Evolutionary conservation across 2,888 invertebrate genomes (phyloP), one percentile per base, ranked within the genome.

Genomic region (Homarus gammarus): DNA sequence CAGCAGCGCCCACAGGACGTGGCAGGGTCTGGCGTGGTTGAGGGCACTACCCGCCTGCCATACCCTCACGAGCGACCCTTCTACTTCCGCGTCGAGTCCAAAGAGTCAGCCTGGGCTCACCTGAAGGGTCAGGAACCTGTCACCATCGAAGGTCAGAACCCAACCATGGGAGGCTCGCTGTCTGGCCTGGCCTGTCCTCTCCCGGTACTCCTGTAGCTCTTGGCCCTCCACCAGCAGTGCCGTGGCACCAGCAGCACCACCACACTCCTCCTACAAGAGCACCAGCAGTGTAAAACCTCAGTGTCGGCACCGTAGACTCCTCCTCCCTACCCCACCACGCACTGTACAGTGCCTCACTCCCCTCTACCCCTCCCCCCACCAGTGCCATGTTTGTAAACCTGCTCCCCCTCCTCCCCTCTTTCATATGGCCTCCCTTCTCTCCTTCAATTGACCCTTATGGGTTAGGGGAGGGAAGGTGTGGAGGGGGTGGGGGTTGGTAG

Each of bases 61-160:
- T 61, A 72, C 87, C 81, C 87, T 33, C 79, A 86, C 86, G 78
- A 86, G 51, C 49, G 75, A 1, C 87, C 87, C 64, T 87, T 87
- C 75, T 87, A 87, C 61, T 49, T 82, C 81, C 87, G 82, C 6
- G 64, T 75, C n/a, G 82, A 82, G 75, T n/a, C 81, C 8, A 8
- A 81, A 61, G 81, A 87, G 33, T 78, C 86, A n/a, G 44, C 73
- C 8, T 84, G 84, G 84, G 61, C 38, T 2, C 84, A 84, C 61
- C 84, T 84, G 56, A 36, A 33, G n/a, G 87, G 77, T 6, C 36
- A 78, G n/a, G 81, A 51, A 8, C 75, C 75, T 38, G 73, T 73
- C 73, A 64, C 44, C 73, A 75, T 75, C 40, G 87, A 87, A 87
- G 87, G 87, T 87, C 82, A 87, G 87, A 12, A 36, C 36, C 33